Evolutionary conservation across 2,113 vertebrate species (phyloP).

Genomic region (Ptilonorhynchus violaceus): DNA sequence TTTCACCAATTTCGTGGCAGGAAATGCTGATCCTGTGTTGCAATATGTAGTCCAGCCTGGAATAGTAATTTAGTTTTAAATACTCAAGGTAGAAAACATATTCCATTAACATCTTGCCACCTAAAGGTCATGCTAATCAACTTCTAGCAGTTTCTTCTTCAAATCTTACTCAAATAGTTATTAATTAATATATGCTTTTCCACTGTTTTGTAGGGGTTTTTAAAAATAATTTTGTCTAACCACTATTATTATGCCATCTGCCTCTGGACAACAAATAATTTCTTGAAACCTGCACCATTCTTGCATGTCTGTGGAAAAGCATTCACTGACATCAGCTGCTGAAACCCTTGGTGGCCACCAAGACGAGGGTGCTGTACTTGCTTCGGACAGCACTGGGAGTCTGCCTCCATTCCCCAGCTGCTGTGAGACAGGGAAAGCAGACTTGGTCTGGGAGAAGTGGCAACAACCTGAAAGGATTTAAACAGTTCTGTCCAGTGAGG

Average conservation of each 20-base stretch:
- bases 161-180: not conserved
- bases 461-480: not conserved
- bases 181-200: not conserved
- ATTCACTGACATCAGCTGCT: not conserved
- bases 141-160: not conserved
- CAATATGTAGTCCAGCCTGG: not conserved
- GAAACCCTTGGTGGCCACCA: not conserved
- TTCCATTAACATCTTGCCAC: not conserved
- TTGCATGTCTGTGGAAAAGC: not conserved
- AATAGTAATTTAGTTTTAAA: not conserved
- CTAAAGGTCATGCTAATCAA: not conserved
- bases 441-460: not conserved
- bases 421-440: not conserved
- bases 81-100: not conserved
- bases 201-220: not conserved
- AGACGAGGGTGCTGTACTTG: accelerated
- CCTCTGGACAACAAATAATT: not conserved
- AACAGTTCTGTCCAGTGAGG: not conserved
- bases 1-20: not conserved
- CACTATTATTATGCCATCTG: not conserved
- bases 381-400: not conserved
- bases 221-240: not conserved
- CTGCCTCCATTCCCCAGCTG: not conserved
- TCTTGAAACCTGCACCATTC: not conserved
- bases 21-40: not conserved